Base-by-base conservation (phyloP, 2,113 vertebrate species). In the Trinectes maculatus region DNA sequence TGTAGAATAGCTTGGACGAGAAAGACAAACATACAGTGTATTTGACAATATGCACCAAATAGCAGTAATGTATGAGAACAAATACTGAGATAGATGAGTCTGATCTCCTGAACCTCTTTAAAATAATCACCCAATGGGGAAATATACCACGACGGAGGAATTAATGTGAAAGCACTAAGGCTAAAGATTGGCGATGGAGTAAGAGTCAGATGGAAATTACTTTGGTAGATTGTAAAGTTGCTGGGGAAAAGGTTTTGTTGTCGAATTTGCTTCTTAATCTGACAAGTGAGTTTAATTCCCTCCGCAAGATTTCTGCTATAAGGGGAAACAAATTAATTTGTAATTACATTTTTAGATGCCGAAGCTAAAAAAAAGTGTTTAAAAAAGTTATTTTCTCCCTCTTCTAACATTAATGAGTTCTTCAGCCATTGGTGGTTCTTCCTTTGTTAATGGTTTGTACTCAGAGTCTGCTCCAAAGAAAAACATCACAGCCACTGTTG, bases 211-310 rank as follows among this genome's bases (percentile, higher is more conserved):
- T 22, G 18, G 53, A 79, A 59, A 43, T 64, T 21, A 28, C 31
- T 65, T 22, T 26, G 7, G 26, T 56, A 28, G 42, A 33, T 65
- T 36, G 10, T 11, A 9, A 62, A 47, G 18, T 40, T 68, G 49
- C 47, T 39, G 21, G 19, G 11, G 40, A 31, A 43, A 21, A 31
- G 24, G 60, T 57, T 71, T 58, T 68, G 34, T 31, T 59, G 34
- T 54, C 42, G 44, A 7, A n/a, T 13, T 22, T 70, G 39, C 67
- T 7, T 47, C 58, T 46, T 29, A 67, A 71, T 71, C 52, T 37
- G 65, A 77, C 49, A 66, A 47, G 44, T 15, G 34, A 12, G 19
- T 58, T 77, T 57, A 73, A 62, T 42, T 71, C 65, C 18, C 15
- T 10, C 13, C 48, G 59, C 42, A 40, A 44, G 24, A 54, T 44